Evolutionary conservation across 2,888 invertebrate species (phyloP).

Genomic region (Lacanobia wlatinum): DNA sequence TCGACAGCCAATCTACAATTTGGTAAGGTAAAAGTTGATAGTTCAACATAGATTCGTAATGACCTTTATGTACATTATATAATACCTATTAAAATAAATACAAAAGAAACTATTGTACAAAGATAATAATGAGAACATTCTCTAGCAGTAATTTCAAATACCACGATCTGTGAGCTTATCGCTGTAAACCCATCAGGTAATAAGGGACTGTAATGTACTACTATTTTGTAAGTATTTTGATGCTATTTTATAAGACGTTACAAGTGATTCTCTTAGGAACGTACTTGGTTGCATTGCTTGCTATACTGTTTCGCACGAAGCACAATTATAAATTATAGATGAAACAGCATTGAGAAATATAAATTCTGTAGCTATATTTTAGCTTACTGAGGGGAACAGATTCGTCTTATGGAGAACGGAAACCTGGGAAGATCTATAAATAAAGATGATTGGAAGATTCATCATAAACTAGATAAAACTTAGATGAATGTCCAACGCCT

Average conservation of each 20-base stretch:
- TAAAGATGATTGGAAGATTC: conserved; percentile 3
- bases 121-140: conserved; percentile 65
- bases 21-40: conserved; percentile 47
- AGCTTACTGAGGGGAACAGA: neutral
- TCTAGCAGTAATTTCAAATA: conserved; percentile 56
- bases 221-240: conserved; percentile 48
- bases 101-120: conserved; percentile 57
- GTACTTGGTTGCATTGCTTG: conserved; percentile 7
- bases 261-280: conserved; percentile 11
- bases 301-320: conserved; percentile 16
- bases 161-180: conserved; percentile 58
- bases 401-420: conserved; percentile 6
- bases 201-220: conserved; percentile 55
- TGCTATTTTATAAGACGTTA: conserved; percentile 36
- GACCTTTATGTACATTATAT: conserved; percentile 55
- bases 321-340: conserved; percentile 13
- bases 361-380: neutral
- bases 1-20: conserved; percentile 41
- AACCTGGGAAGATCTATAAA: neutral
- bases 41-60: conserved; percentile 45
- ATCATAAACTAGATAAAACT: neutral
- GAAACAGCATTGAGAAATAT: neutral
- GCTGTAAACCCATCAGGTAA: conserved; percentile 53
- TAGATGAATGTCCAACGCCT: neutral
- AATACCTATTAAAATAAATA: conserved; percentile 50